These are phyloP conservation scores for Drosophila arizonae DNA, from an alignment of 1,140 invertebrate species.

Conservation along the genomic window DNA sequence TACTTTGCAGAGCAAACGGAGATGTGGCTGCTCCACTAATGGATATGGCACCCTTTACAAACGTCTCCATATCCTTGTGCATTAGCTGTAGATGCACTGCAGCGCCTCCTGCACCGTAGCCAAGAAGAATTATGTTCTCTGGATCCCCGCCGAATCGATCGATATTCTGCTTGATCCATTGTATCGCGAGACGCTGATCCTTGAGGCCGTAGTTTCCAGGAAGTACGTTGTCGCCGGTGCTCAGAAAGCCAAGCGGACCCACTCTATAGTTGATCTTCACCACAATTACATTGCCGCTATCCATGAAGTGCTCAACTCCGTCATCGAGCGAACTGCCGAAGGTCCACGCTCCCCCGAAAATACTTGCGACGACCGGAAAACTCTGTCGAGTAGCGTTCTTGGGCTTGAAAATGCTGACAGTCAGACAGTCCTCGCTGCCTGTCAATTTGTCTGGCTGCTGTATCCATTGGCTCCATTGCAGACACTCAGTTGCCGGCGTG, in stretches of 20 bases:
- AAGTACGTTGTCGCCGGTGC: slow-evolving; percentile 84
- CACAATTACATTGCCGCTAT: slow-evolving; percentile 84
- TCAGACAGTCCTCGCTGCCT: slow-evolving; percentile 80
- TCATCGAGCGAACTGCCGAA: slow-evolving; percentile 81
- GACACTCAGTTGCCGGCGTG: slow-evolving; percentile 20
- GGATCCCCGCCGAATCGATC: slow-evolving; percentile 85
- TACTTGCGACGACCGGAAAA: slow-evolving; percentile 83
- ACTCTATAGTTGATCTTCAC: slow-evolving; percentile 87
- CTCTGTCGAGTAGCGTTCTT: slow-evolving; percentile 26
- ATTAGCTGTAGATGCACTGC: slow-evolving; percentile 87
- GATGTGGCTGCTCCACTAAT: slow-evolving; percentile 61
- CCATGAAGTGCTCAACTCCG: slow-evolving; percentile 85
- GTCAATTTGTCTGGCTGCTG: slow-evolving; percentile 26
- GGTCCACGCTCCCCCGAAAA: slow-evolving; percentile 82
- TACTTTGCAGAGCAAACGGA: slow-evolving; percentile 82
- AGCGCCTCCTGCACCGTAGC: slow-evolving; percentile 85
- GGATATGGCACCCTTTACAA: slow-evolving; percentile 58
- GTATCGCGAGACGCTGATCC: slow-evolving; percentile 86
- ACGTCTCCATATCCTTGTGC: slow-evolving; percentile 72
- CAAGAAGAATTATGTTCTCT: slow-evolving; percentile 84
- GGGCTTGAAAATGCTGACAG: slow-evolving; percentile 77
- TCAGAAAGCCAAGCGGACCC: slow-evolving; percentile 86
- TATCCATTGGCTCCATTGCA: slow-evolving; percentile 49
- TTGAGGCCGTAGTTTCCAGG: slow-evolving; percentile 87
- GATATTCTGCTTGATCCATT: slow-evolving; percentile 86